phyloP scores from a whole-genome alignment of 2,888 invertebrate genomes.

The Eucriotettix oculatus region DNA sequence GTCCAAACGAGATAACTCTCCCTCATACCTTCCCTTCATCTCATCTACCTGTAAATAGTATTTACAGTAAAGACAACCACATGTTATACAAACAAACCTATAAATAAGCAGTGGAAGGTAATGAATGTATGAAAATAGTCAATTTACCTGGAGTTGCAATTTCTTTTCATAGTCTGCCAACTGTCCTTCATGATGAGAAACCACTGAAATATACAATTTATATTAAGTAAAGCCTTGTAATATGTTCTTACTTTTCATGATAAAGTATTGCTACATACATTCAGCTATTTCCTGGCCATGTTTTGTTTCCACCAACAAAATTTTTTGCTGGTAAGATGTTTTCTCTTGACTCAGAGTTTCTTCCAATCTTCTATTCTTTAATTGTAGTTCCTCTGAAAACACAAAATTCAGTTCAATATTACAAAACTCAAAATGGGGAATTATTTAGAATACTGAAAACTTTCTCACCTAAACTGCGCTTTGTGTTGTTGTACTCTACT shows the following conservation, averaged over 20 bases:
- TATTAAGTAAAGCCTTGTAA: not conserved
- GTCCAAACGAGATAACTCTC: not conserved
- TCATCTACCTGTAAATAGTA: not conserved
- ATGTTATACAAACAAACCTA: not conserved
- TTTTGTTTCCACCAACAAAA: conserved; percentile 20
- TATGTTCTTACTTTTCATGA: not conserved
- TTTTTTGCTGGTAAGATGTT: conserved; percentile 15
- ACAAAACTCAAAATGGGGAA: not conserved
- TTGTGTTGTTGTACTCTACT: conserved; percentile 26
- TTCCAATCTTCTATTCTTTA: conserved; percentile 23
- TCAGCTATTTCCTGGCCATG: conserved; percentile 22
- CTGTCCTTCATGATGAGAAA: conserved; percentile 18
- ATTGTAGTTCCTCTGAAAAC: conserved; percentile 24
- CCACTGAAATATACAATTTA: conserved; percentile 17
- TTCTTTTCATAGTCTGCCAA: conserved; percentile 11
- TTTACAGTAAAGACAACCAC: not conserved
- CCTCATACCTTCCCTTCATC: not conserved
- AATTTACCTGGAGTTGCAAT: conserved; percentile 3
- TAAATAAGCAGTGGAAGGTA: not conserved
- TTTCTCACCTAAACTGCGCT: conserved; percentile 26
- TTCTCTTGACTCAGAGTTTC: conserved; percentile 25
- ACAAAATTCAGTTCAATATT: not conserved
- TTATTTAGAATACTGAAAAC: not conserved
- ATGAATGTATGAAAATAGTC: not conserved
- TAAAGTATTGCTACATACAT: conserved; percentile 7